A percentile compares a stretch with the other conserved stretches of the same genome.
Conservation (phyloP, 2,113 vertebrate species). For the Pavo muticus region DNA sequence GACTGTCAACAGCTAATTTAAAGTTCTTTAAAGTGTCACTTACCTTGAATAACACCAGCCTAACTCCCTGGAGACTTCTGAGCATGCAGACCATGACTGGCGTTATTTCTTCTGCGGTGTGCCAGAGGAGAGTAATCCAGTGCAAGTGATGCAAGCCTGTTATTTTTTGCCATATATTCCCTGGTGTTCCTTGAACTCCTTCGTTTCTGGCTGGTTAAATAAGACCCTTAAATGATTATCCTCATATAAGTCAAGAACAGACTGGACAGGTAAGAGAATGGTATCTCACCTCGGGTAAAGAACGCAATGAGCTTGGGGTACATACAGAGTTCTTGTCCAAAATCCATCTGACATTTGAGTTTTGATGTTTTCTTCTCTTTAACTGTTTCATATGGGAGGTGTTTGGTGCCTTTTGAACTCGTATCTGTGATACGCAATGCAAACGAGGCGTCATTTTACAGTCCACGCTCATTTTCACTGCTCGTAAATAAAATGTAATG, state of each 20-base stretch:
- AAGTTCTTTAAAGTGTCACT: slow-evolving; percentile 66
- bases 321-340: neutral
- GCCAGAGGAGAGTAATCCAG: slow-evolving; percentile 18
- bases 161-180: slow-evolving; percentile 44
- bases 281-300: slow-evolving; percentile 37
- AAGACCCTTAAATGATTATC: neutral
- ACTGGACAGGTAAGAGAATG: neutral
- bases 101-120: slow-evolving; percentile 22
- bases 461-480: neutral
- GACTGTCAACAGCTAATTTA: slow-evolving; percentile 66
- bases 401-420: neutral
- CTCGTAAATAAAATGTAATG: neutral
- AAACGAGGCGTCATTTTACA: neutral
- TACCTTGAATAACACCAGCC: slow-evolving; percentile 48
- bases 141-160: slow-evolving; percentile 8
- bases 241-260: neutral
- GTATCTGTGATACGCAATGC: neutral
- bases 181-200: slow-evolving; percentile 26
- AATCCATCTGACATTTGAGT: neutral
- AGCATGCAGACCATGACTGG: neutral
- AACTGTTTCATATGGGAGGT: neutral
- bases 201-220: slow-evolving; percentile 22
- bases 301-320: neutral
- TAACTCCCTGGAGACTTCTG: neutral
- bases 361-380: slow-evolving; percentile 27